phyloP scores from a whole-genome alignment of 2,797 vertebrate genomes.

The Gila robusta region DNA sequence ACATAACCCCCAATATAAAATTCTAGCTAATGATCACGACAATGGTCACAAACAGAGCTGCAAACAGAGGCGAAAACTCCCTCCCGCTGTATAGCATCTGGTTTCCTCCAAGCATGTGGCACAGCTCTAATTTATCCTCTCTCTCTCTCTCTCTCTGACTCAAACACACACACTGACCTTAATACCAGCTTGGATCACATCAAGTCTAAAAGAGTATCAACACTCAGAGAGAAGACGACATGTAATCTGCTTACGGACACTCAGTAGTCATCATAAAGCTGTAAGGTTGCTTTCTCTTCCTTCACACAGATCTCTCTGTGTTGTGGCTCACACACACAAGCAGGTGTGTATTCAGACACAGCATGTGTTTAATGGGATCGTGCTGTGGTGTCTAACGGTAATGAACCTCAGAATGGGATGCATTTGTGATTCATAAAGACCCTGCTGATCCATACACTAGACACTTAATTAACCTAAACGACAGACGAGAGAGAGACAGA shows the following conservation, averaged over 20 bases:
- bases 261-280: slow-evolving; percentile 22
- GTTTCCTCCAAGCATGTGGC: slow-evolving; percentile 49
- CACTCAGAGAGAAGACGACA: slow-evolving; percentile 27
- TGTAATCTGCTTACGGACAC: slow-evolving; percentile 9
- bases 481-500: not conserved
- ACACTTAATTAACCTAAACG: slow-evolving; percentile 47
- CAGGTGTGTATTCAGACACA: slow-evolving; percentile 18
- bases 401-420: slow-evolving; percentile 36
- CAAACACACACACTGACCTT: slow-evolving; percentile 65
- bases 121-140: slow-evolving; percentile 50
- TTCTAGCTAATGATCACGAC: slow-evolving; percentile 13
- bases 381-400: slow-evolving; percentile 9
- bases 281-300: slow-evolving; percentile 42
- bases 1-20: not conserved
- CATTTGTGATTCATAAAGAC: slow-evolving; percentile 35
- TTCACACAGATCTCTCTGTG: not conserved
- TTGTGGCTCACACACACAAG: slow-evolving; percentile 2
- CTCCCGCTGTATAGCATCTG: slow-evolving; percentile 61
- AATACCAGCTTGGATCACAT: slow-evolving; percentile 69
- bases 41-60: not conserved
- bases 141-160: slow-evolving; percentile 9
- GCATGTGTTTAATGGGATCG: slow-evolving; percentile 38
- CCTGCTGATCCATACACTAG: slow-evolving; percentile 27
- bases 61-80: slow-evolving; percentile 22
- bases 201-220: slow-evolving; percentile 54